Conservation (phyloP, 1,140 invertebrate genomes). For the Plectrocnemia conspersa region DNA sequence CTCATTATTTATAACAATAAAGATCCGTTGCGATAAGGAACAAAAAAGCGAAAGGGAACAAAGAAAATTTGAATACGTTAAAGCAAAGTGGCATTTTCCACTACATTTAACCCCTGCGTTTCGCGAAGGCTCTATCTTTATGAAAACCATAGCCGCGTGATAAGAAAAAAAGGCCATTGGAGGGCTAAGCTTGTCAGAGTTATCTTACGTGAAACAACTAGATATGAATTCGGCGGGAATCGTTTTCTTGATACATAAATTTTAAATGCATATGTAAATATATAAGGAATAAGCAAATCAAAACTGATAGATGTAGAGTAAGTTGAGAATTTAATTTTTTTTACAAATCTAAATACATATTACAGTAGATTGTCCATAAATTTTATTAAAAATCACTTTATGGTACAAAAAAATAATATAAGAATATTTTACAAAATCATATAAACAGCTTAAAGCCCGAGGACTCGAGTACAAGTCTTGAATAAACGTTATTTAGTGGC, state of each 20-base stretch:
- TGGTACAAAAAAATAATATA: too few relatives aligned
- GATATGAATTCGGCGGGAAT: slow-evolving; percentile 21
- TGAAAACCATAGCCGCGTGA: slow-evolving; percentile 18
- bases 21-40: slow-evolving; percentile 6
- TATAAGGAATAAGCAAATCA: neutral
- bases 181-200: slow-evolving; percentile 18
- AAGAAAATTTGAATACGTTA: slow-evolving; percentile 32
- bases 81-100: slow-evolving; percentile 34
- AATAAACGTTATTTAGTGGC: too few relatives aligned
- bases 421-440: too few relatives aligned
- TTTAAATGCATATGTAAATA: neutral
- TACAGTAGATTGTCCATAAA: too few relatives aligned
- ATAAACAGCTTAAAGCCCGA: too few relatives aligned
- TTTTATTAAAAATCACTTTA: too few relatives aligned
- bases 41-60: slow-evolving; percentile 17
- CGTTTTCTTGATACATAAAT: neutral
- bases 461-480: too few relatives aligned
- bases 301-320: neutral
- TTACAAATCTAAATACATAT: neutral
- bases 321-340: neutral
- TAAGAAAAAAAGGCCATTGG: slow-evolving; percentile 29
- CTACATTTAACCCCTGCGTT: slow-evolving; percentile 26
- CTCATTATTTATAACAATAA: slow-evolving; percentile 18
- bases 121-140: slow-evolving; percentile 20
- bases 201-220: slow-evolving; percentile 30